Conservation (phyloP, 2,888 invertebrate genomes). For the Phania funesta region DNA sequence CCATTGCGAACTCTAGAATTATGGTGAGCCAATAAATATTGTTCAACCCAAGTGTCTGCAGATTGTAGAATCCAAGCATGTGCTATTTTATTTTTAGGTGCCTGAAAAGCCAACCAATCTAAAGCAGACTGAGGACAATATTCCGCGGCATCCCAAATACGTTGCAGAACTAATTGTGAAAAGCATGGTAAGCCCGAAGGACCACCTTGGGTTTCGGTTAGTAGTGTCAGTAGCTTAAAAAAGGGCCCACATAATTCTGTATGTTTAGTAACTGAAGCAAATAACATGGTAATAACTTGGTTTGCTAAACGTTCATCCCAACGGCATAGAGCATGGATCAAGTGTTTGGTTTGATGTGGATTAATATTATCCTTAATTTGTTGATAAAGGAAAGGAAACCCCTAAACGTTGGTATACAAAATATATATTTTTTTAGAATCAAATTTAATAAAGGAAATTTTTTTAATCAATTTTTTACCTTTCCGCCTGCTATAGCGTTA, state of each 20-base stretch:
- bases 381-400: constrained; percentile 95
- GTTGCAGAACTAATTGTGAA: constrained; percentile 92
- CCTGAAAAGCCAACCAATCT: constrained; percentile 93
- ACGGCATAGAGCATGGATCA: constrained; percentile 94
- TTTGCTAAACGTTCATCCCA: constrained; percentile 95
- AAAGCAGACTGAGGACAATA: constrained; percentile 94
- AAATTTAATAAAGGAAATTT: not conserved
- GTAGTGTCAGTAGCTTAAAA: constrained; percentile 92
- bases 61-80: constrained; percentile 95
- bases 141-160: constrained; percentile 94
- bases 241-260: constrained; percentile 94
- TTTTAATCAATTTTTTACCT: constrained; percentile 81
- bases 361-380: constrained; percentile 97
- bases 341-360: constrained; percentile 93
- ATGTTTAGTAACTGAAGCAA: constrained; percentile 93
- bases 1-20: constrained; percentile 93
- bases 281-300: constrained; percentile 93
- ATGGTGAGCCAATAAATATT: constrained; percentile 90
- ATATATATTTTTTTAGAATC: constrained; percentile 1
- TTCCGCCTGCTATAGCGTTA: constrained; percentile 91
- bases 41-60: constrained; percentile 95
- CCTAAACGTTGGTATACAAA: constrained; percentile 81
- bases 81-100: constrained; percentile 92
- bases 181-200: constrained; percentile 93
- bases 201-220: constrained; percentile 90